Evolutionary conservation across 2,888 invertebrate species (phyloP).

Genomic region (Chymomyza amoena): DNA sequence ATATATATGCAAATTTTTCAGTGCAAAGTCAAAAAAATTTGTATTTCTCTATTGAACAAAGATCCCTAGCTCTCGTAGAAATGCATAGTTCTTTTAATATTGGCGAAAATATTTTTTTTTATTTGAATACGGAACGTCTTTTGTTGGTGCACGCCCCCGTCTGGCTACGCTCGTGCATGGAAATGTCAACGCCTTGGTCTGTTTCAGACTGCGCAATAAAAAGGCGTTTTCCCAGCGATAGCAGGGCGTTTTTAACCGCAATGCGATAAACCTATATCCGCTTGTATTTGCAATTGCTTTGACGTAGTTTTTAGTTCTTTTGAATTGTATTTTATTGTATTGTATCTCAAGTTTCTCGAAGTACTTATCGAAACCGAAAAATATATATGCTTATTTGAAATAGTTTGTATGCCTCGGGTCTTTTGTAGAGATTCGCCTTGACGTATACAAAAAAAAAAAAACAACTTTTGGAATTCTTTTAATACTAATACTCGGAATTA

Average conservation of each 20-base stretch:
- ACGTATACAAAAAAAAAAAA: background rate
- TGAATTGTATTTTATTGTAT: background rate
- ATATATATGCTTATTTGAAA: background rate
- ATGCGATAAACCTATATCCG: slow-evolving; percentile 16
- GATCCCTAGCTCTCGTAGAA: too few relatives aligned
- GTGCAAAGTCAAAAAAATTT: too few relatives aligned
- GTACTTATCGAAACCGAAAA: background rate
- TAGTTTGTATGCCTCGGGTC: background rate
- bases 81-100: too few relatives aligned
- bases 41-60: too few relatives aligned
- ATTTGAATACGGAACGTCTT: too few relatives aligned
- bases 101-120: too few relatives aligned
- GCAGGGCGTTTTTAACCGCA: background rate
- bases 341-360: background rate
- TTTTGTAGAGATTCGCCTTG: background rate
- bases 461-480: background rate
- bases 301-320: background rate
- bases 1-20: too few relatives aligned
- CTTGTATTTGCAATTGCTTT: slow-evolving; percentile 13
- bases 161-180: background rate
- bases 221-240: slow-evolving; percentile 22
- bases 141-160: too few relatives aligned
- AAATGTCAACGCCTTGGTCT: slow-evolving; percentile 39
- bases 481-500: background rate
- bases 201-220: slow-evolving; percentile 31